Base-by-base conservation (phyloP, 1,140 invertebrate genomes). In the Caerostris darwini region DNA sequence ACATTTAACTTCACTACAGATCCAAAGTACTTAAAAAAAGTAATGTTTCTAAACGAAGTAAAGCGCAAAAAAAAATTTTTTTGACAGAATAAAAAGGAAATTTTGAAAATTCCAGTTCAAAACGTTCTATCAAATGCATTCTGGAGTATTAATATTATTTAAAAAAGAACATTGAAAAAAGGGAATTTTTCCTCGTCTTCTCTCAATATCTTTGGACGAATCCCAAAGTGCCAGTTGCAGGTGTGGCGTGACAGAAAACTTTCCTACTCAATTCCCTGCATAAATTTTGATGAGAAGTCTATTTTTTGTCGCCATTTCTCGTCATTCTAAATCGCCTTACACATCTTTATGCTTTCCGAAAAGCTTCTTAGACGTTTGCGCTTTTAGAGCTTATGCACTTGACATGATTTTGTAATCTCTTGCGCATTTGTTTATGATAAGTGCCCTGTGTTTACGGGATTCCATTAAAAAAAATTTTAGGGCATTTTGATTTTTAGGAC, bases 141-240 rank as follows among this genome's bases (percentile, higher is more conserved):
- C 71, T 53, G 50, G 10, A 81, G 71, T 53, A 81, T 81, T 81
- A 81, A 81, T 19, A 81, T 81, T 81, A 81, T 81, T 81, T 19
- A 81, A 53, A 50, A 19, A 81, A 81, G 50, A 34, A 34, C 34
- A 34, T 1, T 0, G 2, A 34, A 14, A 53, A 53, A 81, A 53
- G 6, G 71, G 71, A 81, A 34, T 34, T 34, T 17, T 53, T 19
- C 7, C 19, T 81, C 71, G 19, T 81, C 61, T 34, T 81, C 50
- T 81, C 12, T 17, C n/a, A 34, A 34, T 0, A 34, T 53, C 19
- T 12, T 81, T 81, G 71, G 71, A 81, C 71, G 34, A 19, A 19
- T 53, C 71, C 71, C 19, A 53, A 81, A 81, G 34, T 81, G 71
- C 71, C 71, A 81, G 19, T 10, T 81, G 71, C 71, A 81, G 71